These are phyloP conservation scores for Centropristis striata DNA, from an alignment of 2,113 vertebrate genomes.

Conservation along the genomic window DNA sequence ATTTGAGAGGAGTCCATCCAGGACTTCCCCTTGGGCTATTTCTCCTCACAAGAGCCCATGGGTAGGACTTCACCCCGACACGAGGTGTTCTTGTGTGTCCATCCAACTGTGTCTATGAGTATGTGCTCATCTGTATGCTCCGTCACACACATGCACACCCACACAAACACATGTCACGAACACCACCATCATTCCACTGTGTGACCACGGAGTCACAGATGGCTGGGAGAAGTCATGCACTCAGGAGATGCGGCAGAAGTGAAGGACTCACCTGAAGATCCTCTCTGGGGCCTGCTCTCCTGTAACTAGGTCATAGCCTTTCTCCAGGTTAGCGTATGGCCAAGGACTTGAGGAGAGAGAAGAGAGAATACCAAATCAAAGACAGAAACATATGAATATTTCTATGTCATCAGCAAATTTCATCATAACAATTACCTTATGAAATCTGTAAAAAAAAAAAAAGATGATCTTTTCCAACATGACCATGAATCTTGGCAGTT, in stretches of 20 bases:
- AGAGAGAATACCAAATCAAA: neutral
- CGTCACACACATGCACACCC: constrained; percentile 17
- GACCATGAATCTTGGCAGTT: too few relatives aligned
- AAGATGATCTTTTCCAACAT: too few relatives aligned
- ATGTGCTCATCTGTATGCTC: constrained; percentile 50
- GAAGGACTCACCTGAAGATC: constrained; percentile 93
- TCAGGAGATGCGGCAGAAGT: constrained; percentile 34
- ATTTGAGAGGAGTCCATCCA: constrained; percentile 52
- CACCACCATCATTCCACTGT: neutral
- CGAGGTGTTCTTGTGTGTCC: constrained; percentile 35
- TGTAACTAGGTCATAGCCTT: constrained; percentile 96
- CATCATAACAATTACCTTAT: neutral
- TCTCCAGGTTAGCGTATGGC: constrained; percentile 97
- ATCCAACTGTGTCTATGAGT: constrained; percentile 40
- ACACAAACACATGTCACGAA: constrained; percentile 31
- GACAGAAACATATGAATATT: neutral
- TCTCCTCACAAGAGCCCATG: constrained; percentile 29
- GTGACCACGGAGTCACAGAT: constrained; percentile 49
- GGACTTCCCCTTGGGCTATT: constrained; percentile 52
- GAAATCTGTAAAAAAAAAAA: too few relatives aligned
- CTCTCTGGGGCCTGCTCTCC: constrained; percentile 97
- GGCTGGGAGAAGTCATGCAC: constrained; percentile 38
- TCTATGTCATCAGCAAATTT: neutral
- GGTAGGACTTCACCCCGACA: constrained; percentile 24
- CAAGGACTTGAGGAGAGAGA: constrained; percentile 88